A percentile compares a stretch with the other conserved stretches of the same genome.
Evolutionary conservation across 2,888 invertebrate genomes (phyloP).

Genomic region (Agonopterix arenella): DNA sequence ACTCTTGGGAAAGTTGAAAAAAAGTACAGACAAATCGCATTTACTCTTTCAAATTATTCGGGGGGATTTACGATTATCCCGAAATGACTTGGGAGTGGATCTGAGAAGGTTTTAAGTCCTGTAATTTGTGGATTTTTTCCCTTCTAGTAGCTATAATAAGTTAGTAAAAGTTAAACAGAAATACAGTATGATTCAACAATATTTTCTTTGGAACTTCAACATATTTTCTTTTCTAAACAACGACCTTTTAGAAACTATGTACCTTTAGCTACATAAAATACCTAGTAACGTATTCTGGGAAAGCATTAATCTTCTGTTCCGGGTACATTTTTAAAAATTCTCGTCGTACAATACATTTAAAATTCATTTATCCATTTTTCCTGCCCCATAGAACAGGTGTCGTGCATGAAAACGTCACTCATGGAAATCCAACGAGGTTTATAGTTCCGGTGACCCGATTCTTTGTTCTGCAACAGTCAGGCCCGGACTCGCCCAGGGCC

Average conservation of each 20-base stretch:
- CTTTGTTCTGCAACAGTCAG: conserved; percentile 1
- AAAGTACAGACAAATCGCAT: conserved; percentile 19
- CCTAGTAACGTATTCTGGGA: too few relatives aligned
- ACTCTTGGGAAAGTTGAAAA: conserved; percentile 20
- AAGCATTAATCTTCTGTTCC: too few relatives aligned
- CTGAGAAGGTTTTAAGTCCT: too few relatives aligned
- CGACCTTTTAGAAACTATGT: too few relatives aligned
- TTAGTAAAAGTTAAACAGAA: too few relatives aligned
- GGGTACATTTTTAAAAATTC: too few relatives aligned
- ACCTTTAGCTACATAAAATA: too few relatives aligned
- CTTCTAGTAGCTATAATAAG: too few relatives aligned
- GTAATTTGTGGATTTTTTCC: too few relatives aligned
- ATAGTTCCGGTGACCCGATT: conserved; percentile 8
- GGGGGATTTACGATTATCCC: conserved; percentile 1
- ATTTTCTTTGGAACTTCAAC: too few relatives aligned
- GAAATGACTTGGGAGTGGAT: neutral
- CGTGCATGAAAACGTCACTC: conserved; percentile 3
- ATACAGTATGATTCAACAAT: too few relatives aligned
- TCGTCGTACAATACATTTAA: neutral
- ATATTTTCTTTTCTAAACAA: too few relatives aligned
- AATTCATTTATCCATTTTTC: conserved; percentile 1
- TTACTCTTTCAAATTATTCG: conserved; percentile 20
- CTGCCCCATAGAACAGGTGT: conserved; percentile 3
- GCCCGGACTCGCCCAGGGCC: neutral
- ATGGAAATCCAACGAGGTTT: conserved; percentile 3